Evolutionary conservation across 1,140 invertebrate species (phyloP), one percentile per base, ranked within the genome.

Genomic region (Monochamus saltuarius): DNA sequence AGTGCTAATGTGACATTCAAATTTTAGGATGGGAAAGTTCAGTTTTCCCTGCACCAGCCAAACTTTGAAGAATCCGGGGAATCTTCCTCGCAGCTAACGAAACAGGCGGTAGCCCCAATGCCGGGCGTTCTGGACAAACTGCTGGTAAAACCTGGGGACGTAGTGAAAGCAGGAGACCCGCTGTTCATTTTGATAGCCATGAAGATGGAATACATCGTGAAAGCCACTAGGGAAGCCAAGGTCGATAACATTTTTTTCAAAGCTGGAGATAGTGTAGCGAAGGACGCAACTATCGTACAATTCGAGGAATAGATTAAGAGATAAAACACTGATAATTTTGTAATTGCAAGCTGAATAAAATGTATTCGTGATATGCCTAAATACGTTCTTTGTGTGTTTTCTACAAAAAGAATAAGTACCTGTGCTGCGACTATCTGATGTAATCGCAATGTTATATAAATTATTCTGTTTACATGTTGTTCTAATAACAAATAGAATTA

Each of bases 171-270:
- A 73, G 94, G 93, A 0, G 90, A 97, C 75, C 85, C 92, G 0
- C 77, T 98, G 0, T 84, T 96, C 38, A 89, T 96, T 40, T 88
- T 98, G 71, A 94, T 96, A 59, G 97, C 97, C 7, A 99, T 99
- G 97, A 99, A 99, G 83, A 99, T 99, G 97, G 97, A 99, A 85
- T 89, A 96, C 77, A 85, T 95, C 1, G 87, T 98, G 3, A 88
- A 89, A 70, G 91, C 95, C 6, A 85, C 87, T 8, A 80, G 83
- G 22, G 83, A 88, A 73, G 94, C 90, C 37, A 83, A 81, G 3
- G 84, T 98, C 9, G 84, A 89, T 47, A 84, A 86, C 2, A 79
- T 97, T 39, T 79, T 86, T 0, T 88, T 85, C 69, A 84, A 87
- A 56, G 77, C 83, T 60, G 95, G 95, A 6, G 90, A 95, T 57